Conservation (phyloP, 2,113 vertebrate species). For the Scortum barcoo region DNA sequence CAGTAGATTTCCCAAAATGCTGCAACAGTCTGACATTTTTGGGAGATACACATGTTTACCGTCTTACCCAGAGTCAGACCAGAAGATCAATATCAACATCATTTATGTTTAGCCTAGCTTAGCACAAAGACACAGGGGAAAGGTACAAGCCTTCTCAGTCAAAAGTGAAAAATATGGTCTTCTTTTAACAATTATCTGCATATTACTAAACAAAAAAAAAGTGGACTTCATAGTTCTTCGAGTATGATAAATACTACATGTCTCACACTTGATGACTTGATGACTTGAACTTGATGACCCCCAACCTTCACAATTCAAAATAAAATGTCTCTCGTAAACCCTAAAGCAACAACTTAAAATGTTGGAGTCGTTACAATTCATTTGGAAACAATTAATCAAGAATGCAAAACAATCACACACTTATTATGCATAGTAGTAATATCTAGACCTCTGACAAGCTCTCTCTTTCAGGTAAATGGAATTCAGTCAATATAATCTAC, state of each 20-base stretch:
- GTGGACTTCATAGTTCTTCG: too few species aligned
- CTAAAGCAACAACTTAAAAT: not conserved
- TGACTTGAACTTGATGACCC: not conserved
- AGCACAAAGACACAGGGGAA: not conserved
- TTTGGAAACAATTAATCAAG: too few species aligned
- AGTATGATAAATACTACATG: too few species aligned
- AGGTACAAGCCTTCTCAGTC: not conserved
- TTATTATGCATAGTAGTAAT: not conserved
- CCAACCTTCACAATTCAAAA: not conserved
- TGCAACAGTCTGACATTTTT: not conserved
- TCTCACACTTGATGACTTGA: too few species aligned
- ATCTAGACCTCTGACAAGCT: not conserved
- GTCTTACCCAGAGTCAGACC: slow-evolving; percentile 5
- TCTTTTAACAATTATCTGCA: not conserved
- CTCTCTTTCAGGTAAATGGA: not conserved
- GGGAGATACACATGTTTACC: slow-evolving; percentile 8
- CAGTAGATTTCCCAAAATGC: not conserved
- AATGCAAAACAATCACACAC: too few species aligned
- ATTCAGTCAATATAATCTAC: not conserved
- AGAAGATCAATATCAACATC: slow-evolving; percentile 8
- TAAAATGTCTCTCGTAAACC: not conserved
- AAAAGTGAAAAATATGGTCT: not conserved
- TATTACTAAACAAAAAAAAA: too few species aligned
- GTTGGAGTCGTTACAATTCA: not conserved
- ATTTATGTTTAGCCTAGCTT: slow-evolving; percentile 15